Evolutionary conservation across 2,113 vertebrate species (phyloP).

Genomic region (Dissostichus mawsoni): DNA sequence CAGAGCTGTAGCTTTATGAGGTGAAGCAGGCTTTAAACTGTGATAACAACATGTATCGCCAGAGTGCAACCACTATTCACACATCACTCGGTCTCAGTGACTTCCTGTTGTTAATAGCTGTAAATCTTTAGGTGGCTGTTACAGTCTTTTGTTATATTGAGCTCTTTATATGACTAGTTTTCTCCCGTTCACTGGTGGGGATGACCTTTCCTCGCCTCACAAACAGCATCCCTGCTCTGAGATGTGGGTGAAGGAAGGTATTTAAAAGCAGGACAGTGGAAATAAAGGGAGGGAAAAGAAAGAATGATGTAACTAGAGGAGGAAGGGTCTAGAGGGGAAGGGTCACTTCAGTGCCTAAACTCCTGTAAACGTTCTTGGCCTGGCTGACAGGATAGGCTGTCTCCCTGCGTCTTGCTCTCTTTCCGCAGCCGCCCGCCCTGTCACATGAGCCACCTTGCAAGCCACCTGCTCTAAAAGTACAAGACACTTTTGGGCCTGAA

Average conservation of each 20-base stretch:
- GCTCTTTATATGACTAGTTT: neutral
- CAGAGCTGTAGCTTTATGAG: conserved; percentile 14
- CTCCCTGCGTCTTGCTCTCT: conserved; percentile 7
- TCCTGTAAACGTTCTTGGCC: conserved; percentile 4
- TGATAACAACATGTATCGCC: neutral
- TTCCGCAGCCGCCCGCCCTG: conserved; percentile 21
- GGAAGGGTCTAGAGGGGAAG: neutral
- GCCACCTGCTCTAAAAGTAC: conserved; percentile 33
- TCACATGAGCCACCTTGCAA: conserved; percentile 19
- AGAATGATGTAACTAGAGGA: conserved; percentile 19
- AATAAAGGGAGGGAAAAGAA: neutral
- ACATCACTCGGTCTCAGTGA: neutral
- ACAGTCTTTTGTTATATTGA: neutral
- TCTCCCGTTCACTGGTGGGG: neutral
- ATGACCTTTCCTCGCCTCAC: neutral
- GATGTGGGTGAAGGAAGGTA: neutral
- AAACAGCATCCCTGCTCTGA: neutral
- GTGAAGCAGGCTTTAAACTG: conserved; percentile 4
- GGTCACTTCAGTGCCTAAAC: conserved; percentile 12
- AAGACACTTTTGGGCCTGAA: conserved; percentile 38
- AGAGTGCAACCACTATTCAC: neutral
- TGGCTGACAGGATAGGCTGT: conserved; percentile 25
- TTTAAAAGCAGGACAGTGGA: neutral
- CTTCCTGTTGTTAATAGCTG: neutral
- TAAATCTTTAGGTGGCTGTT: neutral